Percentiles rank a stretch among this genome's conserved stretches.
These are phyloP conservation scores for Alexandromys fortis DNA, from an alignment of 2,113 vertebrate species.

Conservation along the genomic window DNA sequence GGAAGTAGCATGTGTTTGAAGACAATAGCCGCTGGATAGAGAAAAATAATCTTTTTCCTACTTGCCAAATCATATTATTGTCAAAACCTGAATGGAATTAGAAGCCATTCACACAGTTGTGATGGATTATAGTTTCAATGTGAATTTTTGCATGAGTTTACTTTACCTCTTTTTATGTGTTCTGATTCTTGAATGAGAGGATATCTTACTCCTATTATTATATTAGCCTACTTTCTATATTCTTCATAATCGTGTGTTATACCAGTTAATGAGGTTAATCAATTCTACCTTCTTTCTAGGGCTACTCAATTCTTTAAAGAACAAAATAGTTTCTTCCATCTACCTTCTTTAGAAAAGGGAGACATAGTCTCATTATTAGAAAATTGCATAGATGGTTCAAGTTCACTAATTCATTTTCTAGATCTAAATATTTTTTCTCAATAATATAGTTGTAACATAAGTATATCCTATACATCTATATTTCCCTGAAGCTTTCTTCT, in stretches of 20 bases:
- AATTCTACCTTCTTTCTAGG: background rate
- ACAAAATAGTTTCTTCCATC: too few species aligned
- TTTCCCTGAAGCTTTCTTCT: too few species aligned
- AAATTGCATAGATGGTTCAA: too few species aligned
- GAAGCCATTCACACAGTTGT: background rate
- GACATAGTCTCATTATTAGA: too few species aligned
- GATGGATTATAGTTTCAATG: conserved; percentile 3
- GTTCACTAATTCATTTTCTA: too few species aligned
- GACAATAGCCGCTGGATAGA: conserved; percentile 36
- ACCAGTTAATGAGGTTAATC: background rate
- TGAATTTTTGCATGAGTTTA: background rate
- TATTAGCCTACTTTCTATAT: background rate
- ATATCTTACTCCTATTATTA: background rate
- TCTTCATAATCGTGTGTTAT: background rate
- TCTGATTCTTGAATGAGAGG: conserved; percentile 13
- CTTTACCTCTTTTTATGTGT: conserved; percentile 6
- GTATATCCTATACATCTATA: too few species aligned
- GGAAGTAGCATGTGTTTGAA: conserved; percentile 55
- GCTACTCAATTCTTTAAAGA: too few species aligned
- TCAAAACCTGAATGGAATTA: conserved; percentile 48
- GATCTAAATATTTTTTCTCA: too few species aligned
- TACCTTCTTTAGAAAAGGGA: too few species aligned
- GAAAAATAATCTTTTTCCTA: conserved; percentile 42
- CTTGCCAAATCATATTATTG: conserved; percentile 41
- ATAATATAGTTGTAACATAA: too few species aligned